Conservation (phyloP, 2,888 invertebrate species). For the Alcis repandata region DNA sequence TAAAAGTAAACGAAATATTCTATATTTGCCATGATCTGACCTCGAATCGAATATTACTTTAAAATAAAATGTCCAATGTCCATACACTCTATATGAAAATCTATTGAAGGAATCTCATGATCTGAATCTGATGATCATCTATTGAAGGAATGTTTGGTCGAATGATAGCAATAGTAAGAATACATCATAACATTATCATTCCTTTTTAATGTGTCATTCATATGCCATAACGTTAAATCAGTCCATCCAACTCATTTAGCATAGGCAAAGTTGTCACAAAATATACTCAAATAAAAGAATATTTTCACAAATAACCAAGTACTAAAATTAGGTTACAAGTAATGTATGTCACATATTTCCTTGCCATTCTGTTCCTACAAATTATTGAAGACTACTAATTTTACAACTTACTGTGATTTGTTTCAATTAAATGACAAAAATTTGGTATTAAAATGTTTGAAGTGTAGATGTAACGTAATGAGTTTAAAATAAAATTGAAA, state of each 20-base stretch:
- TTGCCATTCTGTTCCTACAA: constrained; percentile 9
- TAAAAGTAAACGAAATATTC: not conserved
- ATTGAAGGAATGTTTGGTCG: not conserved
- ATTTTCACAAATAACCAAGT: no score
- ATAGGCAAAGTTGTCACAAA: not conserved
- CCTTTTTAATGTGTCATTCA: not conserved
- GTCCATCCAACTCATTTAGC: constrained; percentile 3
- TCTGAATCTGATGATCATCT: no score
- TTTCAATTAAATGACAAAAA: constrained; percentile 2
- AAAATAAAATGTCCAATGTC: not conserved
- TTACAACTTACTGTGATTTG: no score
- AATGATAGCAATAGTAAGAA: not conserved
- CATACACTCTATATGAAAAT: no score
- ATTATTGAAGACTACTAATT: not conserved
- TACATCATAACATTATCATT: not conserved
- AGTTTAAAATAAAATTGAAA: not conserved
- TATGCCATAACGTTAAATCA: not conserved
- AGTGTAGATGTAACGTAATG: not conserved
- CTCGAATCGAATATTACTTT: not conserved
- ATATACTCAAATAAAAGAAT: not conserved
- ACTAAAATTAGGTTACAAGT: not conserved
- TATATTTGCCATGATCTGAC: not conserved
- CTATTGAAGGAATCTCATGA: no score
- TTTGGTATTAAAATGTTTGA: not conserved
- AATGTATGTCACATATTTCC: not conserved